These are phyloP conservation scores for Lepus oiostolus DNA, from an alignment of 2,797 vertebrate genomes.

Conservation along the genomic window DNA sequence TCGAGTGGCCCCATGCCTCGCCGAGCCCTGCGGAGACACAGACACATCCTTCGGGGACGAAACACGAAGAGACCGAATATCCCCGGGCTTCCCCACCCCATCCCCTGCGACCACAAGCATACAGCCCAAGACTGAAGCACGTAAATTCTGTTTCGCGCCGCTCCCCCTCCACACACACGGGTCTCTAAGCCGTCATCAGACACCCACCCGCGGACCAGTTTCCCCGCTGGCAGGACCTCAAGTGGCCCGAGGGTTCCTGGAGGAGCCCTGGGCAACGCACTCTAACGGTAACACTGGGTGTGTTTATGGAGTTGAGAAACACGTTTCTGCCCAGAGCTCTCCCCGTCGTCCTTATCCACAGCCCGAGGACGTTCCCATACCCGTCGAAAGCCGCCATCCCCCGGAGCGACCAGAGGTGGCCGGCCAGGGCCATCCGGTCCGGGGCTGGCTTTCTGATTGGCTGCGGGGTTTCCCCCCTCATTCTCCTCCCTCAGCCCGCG, in stretches of 20 bases:
- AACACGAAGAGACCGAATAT: background rate
- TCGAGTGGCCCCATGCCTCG: constrained; percentile 98
- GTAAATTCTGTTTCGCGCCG: background rate
- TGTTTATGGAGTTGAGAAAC: background rate
- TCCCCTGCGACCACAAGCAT: fast-evolving
- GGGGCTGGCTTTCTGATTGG: constrained; percentile 68
- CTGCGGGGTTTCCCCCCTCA: background rate
- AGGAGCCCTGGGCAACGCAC: background rate
- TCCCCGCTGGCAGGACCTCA: background rate
- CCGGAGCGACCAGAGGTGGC: background rate
- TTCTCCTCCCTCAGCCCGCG: background rate
- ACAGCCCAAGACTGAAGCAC: fast-evolving
- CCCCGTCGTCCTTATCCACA: background rate
- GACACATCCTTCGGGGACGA: constrained; percentile 13
- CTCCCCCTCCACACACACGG: background rate
- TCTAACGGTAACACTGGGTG: background rate
- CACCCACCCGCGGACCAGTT: fast-evolving
- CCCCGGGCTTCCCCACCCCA: too few relatives aligned
- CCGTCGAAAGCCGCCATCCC: background rate
- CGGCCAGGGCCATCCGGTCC: background rate
- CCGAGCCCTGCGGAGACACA: constrained; percentile 93
- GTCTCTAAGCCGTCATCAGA: background rate
- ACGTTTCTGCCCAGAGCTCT: constrained; percentile 38
- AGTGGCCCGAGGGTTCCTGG: background rate
- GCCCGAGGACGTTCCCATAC: background rate